Base-by-base conservation (phyloP, 2,888 invertebrate genomes). In the Crepidodera aurea region DNA sequence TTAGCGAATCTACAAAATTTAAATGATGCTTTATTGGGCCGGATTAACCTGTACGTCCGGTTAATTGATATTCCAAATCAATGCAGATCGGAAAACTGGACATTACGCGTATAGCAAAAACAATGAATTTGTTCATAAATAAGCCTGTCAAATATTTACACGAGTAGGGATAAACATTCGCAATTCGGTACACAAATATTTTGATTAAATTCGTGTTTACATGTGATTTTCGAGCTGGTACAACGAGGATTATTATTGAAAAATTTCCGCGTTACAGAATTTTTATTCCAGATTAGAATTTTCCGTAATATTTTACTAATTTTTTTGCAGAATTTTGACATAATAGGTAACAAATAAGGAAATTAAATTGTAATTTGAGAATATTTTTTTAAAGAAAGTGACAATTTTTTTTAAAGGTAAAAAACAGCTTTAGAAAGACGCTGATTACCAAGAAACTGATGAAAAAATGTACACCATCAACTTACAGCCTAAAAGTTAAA, bases 151-250 rank as follows among this genome's bases (percentile, higher is more conserved):
- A 58, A 51, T 58, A 40, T 58, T 34, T 51, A 22, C 18, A n/a
- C 19, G 37, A 18, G 27, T 50, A 37, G 32, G 55, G 16, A 29
- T 46, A 22, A 46, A 55, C 46, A 46, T 19, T 50, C 10, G 6
- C 50, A 40, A 50, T 40, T 29, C 29, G 16, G 10, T 48, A 50
- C 57, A 39, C 39, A 50, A 48, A 57, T 58, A 40, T 51, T 58
- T 58, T 58, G 40, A 58, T 51, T 58, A 39, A 58, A 50, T 18
- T 48, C 29, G 19, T 57, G 50, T 58, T 39, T 37, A 51, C 53
- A 53, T 22, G 37, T 1, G 18, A 51, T 51, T 51, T 34, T 5
- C 10, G 4, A 13, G 5, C 15, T 16, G n/a, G 8, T 42, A 18
- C 8, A 8, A 29, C 29, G 8, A 29, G 8, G 10, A 8, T n/a